Conservation (phyloP, 2,113 vertebrate species). For the Capricornis sumatraensis region DNA sequence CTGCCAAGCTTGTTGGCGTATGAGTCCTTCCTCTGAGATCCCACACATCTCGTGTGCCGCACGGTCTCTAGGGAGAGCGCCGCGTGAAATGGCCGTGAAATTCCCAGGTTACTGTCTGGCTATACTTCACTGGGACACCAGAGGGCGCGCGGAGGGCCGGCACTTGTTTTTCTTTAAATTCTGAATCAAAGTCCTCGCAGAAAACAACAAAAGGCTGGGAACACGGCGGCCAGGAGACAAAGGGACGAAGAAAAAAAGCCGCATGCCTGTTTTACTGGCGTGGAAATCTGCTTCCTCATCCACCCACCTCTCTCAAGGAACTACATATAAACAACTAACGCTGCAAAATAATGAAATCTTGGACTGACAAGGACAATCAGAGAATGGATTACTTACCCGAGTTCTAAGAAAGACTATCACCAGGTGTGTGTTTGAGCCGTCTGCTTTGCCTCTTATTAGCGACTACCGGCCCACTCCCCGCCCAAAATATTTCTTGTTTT, state of each 20-base stretch:
- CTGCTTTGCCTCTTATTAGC: neutral
- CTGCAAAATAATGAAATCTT: neutral
- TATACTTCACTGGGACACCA: constrained; percentile 40
- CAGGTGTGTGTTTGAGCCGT: neutral
- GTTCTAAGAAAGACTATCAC: neutral
- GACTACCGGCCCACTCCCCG: neutral
- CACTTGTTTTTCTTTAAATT: constrained; percentile 65
- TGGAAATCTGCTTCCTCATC: neutral
- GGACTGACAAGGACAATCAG: neutral
- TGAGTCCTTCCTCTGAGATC: neutral
- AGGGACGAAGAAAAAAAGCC: neutral
- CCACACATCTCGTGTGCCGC: neutral
- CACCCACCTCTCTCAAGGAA: neutral
- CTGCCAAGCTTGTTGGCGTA: neutral
- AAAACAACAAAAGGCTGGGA: constrained; percentile 58
- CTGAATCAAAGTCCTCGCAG: neutral
- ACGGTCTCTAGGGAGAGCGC: fast-evolving
- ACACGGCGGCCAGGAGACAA: constrained; percentile 34
- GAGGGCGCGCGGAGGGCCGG: constrained; percentile 47
- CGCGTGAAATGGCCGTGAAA: neutral
- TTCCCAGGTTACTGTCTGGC: neutral
- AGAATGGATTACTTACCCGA: neutral
- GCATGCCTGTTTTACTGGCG: neutral
- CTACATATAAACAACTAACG: neutral
- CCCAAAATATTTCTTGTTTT: neutral